Percentiles rank a stretch among this genome's conserved stretches.
phyloP scores from a whole-genome alignment of 2,888 invertebrate species.

The Cyrtodaria siliqua region DNA sequence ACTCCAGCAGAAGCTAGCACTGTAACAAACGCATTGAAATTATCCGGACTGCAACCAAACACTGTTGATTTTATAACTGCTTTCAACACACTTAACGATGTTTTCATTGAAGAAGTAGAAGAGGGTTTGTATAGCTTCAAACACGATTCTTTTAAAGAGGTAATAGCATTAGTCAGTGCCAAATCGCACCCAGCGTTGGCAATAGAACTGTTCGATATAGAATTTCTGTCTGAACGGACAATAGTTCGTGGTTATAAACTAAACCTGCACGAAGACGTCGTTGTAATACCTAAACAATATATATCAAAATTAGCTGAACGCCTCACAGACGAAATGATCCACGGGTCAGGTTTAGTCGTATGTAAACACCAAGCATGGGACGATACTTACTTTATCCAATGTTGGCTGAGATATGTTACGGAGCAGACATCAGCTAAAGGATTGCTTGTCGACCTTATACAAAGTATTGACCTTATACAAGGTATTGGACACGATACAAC shows the following conservation, averaged over 20 bases:
- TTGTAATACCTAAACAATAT: neutral
- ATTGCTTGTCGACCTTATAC: too few relatives aligned
- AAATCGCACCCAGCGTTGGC: neutral
- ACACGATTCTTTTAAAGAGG: slow-evolving; percentile 3
- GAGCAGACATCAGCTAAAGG: neutral
- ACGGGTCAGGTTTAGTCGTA: neutral
- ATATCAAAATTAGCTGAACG: neutral
- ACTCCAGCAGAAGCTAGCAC: too few relatives aligned
- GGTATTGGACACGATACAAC: neutral
- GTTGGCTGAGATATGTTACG: slow-evolving; percentile 10
- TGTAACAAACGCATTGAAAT: too few relatives aligned
- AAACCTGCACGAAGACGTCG: neutral
- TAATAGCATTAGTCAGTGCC: neutral
- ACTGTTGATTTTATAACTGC: neutral
- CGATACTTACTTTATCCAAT: neutral
- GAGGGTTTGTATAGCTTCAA: neutral
- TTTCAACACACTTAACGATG: slow-evolving; percentile 4
- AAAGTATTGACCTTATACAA: neutral
- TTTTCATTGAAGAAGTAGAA: neutral
- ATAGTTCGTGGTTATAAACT: neutral
- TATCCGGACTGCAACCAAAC: too few relatives aligned
- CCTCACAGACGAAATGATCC: slow-evolving; percentile 1
- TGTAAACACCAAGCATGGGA: slow-evolving; percentile 21
- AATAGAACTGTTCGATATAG: neutral
- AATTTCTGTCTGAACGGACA: neutral